Evolutionary conservation across 2,888 invertebrate species (phyloP).

Genomic region (Glaucopsyche alexis): DNA sequence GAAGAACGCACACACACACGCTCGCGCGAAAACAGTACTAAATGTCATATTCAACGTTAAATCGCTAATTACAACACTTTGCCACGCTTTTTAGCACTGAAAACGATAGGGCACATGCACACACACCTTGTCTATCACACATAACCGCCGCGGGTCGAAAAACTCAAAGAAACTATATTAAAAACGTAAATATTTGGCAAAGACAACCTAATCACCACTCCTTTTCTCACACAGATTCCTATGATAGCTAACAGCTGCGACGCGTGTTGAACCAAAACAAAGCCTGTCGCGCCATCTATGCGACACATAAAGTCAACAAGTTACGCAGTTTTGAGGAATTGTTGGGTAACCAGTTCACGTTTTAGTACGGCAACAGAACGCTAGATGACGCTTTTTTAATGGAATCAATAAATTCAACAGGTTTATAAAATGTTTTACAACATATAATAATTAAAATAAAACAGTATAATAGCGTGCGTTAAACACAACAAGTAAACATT

Average conservation of each 20-base stretch:
- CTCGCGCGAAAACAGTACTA: constrained; percentile 65
- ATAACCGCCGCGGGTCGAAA: constrained; percentile 53
- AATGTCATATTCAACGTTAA: constrained; percentile 77
- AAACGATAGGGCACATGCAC: constrained; percentile 61
- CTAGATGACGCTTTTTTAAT: constrained; percentile 28
- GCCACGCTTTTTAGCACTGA: constrained; percentile 58
- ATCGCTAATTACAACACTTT: constrained; percentile 67
- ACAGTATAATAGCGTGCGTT: too few species aligned
- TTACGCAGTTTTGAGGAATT: not conserved
- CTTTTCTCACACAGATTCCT: constrained; percentile 78
- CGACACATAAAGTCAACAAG: not conserved
- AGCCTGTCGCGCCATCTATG: constrained; percentile 63
- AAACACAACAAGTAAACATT: not conserved
- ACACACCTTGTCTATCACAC: constrained; percentile 58
- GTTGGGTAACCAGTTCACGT: not conserved
- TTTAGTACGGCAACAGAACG: not conserved
- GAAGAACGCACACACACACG: constrained; percentile 63
- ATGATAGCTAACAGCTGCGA: constrained; percentile 80
- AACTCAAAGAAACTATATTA: constrained; percentile 65
- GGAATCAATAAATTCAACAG: too few species aligned
- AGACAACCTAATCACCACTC: constrained; percentile 78
- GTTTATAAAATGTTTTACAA: too few species aligned
- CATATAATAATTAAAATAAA: not conserved
- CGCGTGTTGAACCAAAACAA: constrained; percentile 74
- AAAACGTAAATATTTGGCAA: constrained; percentile 70